Percentiles rank a stretch among this genome's conserved stretches.
phyloP scores from a whole-genome alignment of 2,797 vertebrate species.

The Acipenser transmontanus region DNA sequence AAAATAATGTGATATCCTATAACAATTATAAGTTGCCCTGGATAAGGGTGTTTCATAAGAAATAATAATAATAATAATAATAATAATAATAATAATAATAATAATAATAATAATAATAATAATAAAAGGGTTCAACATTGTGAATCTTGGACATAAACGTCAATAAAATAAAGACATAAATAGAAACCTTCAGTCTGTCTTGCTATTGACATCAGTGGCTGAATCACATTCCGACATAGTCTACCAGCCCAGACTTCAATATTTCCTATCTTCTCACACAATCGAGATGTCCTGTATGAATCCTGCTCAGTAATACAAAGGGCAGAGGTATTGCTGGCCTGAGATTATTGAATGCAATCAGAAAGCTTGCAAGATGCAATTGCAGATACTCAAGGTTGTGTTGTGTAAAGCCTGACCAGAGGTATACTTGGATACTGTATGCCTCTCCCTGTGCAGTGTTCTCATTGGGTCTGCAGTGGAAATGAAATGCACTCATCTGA shows the following conservation, averaged over 20 bases:
- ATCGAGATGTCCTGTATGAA: background rate
- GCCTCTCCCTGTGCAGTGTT: background rate
- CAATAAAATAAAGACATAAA: no score
- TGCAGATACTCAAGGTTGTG: background rate
- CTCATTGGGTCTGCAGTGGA: constrained; percentile 18
- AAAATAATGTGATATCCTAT: no score
- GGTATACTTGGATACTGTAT: background rate
- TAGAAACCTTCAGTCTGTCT: background rate
- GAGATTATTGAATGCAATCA: background rate
- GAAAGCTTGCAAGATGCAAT: background rate
- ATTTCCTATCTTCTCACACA: background rate
- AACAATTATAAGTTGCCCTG: no score
- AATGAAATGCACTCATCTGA: constrained; percentile 15
- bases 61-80: no score
- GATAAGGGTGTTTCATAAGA: no score
- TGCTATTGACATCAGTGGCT: background rate
- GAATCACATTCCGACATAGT: background rate
- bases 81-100: no score
- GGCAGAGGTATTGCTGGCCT: background rate
- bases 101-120: no score
- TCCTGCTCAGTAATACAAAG: background rate
- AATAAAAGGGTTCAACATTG: no score
- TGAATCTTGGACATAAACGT: no score
- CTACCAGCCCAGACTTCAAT: background rate
- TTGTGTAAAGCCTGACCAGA: background rate